Evolutionary conservation across 2,888 invertebrate genomes (phyloP), one percentile per base, ranked within the genome.

Genomic region (Ariolimax columbianus): DNA sequence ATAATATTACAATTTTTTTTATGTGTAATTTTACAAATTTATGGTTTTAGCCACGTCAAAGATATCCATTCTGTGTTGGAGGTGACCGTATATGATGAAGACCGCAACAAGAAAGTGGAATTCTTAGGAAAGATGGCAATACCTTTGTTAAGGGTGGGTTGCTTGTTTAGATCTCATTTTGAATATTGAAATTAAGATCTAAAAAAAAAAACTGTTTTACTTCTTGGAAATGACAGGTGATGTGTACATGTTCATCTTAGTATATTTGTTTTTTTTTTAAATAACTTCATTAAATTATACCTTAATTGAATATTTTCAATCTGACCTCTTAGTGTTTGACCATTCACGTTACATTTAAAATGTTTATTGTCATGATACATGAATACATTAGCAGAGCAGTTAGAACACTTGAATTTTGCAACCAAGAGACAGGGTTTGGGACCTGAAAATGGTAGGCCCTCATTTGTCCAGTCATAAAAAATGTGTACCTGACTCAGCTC

Each of bases 71-170:
- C 98, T 82, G 96, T 97, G 77, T 95, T 99, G 89, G 99, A 99
- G 92, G 95, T 99, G 81, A 99, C 99, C 0, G 98, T 99, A 0
- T 99, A 97, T 94, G 99, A 99, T 93, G 99, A 99, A 95, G 99
- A 99, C 94, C 96, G 98, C 86, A 98, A 98, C 94, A 99, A 99
- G 94, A 98, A 95, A 86, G 93, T 98, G 23, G 99, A 99, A 94
- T 99, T 99, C 94, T 95, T 99, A 26, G 99, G 99, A 0, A 98
- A 97, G 94, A 95, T 99, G 17, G 96, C 96, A 3, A 96, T 99
- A 90, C 99, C 99, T 0, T 94, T 99, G 79, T 94, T 99, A 59
- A 93, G 93, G 91, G 95, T 95, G 90, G 88, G 91, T 66, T 36
- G 68, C 38, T 70, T 70, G 26, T 26, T 70, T 38, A 38, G 23